These are phyloP conservation scores for Plebejus anna DNA, from an alignment of 2,888 invertebrate genomes.

Conservation along the genomic window DNA sequence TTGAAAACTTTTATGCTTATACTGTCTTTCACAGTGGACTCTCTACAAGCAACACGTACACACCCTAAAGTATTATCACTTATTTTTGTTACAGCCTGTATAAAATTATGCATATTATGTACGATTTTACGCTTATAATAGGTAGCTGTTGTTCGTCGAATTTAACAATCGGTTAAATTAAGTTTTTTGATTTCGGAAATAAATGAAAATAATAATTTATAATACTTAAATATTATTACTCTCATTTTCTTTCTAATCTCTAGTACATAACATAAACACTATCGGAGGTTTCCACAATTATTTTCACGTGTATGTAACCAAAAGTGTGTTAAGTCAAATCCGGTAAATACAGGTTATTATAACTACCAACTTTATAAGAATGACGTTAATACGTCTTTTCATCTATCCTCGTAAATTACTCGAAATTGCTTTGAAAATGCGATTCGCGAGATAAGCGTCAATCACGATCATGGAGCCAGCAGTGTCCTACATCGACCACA, in stretches of 20 bases:
- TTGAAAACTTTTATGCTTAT: too few species aligned
- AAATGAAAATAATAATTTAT: too few species aligned
- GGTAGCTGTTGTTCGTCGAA: too few species aligned
- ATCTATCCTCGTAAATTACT: slow-evolving; percentile 23
- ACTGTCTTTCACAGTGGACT: too few species aligned
- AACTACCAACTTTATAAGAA: background rate
- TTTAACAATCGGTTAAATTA: background rate
- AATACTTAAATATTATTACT: background rate
- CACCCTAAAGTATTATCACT: too few species aligned
- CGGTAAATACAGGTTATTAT: background rate
- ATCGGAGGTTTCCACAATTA: background rate
- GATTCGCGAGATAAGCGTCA: slow-evolving; percentile 59
- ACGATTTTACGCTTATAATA: too few species aligned
- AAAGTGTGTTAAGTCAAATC: background rate
- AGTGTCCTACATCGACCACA: slow-evolving; percentile 55
- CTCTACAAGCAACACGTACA: too few species aligned
- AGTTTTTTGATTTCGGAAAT: background rate
- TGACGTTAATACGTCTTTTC: slow-evolving; percentile 13
- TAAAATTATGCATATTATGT: too few species aligned
- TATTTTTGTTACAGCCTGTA: too few species aligned
- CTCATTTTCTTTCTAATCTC: background rate
- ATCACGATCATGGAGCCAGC: slow-evolving; percentile 60
- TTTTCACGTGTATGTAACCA: background rate
- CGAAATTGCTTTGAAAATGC: slow-evolving; percentile 40
- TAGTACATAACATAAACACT: background rate